phyloP scores from a whole-genome alignment of 2,888 invertebrate genomes.

The Holacanthella duospinosa region DNA sequence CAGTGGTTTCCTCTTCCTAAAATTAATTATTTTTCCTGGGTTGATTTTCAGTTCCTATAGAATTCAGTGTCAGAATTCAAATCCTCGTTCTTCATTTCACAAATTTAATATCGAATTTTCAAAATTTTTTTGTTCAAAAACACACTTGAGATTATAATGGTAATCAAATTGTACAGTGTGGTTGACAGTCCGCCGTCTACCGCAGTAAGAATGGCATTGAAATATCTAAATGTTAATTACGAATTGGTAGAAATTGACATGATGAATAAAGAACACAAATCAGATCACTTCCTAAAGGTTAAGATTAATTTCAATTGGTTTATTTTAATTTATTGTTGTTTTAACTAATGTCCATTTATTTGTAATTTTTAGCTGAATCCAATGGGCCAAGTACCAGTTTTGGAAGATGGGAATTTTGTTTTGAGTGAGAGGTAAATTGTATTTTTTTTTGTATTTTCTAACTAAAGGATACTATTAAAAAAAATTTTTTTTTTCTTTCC shows the following conservation, averaged over 20 bases:
- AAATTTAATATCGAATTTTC: too few species aligned
- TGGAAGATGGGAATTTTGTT: conserved; percentile 67
- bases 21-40: too few species aligned
- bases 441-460: not conserved
- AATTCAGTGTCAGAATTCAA: too few species aligned
- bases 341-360: not conserved
- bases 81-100: too few species aligned
- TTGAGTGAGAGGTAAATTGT: conserved; percentile 57
- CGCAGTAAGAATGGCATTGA: conserved; percentile 58
- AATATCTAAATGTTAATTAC: conserved; percentile 54
- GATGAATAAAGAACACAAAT: conserved; percentile 55
- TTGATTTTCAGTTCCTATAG: too few species aligned
- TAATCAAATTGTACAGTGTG: conserved; percentile 58
- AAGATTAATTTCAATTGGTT: too few species aligned
- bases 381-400: conserved; percentile 50
- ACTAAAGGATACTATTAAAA: not conserved
- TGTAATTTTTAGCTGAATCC: conserved; percentile 34
- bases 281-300: conserved; percentile 36
- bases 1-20: too few species aligned
- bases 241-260: conserved; percentile 58
- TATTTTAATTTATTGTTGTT: too few species aligned
- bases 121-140: too few species aligned
- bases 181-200: conserved; percentile 68
- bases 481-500: conserved; percentile 31
- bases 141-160: too few species aligned